Evolutionary conservation across 2,888 invertebrate genomes (phyloP).

Genomic region (Aspidiotus rigidus): DNA sequence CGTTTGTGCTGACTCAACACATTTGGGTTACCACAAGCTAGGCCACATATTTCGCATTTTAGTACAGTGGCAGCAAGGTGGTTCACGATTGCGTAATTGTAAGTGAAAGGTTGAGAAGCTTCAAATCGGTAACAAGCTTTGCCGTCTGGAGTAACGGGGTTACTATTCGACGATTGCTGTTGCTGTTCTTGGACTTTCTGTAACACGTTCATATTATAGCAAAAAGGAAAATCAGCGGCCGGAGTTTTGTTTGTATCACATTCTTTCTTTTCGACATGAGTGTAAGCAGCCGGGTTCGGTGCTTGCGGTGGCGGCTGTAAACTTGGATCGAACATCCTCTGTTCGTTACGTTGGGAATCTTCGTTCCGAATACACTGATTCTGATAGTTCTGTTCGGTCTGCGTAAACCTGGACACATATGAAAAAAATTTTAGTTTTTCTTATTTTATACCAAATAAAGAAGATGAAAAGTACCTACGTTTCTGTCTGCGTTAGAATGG

Average conservation of each 20-base stretch:
- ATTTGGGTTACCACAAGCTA: slow-evolving; percentile 74
- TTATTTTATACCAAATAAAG: background rate
- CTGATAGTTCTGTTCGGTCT: slow-evolving; percentile 35
- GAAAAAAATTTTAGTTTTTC: background rate
- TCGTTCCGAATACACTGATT: slow-evolving; percentile 17
- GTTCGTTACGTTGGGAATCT: slow-evolving; percentile 30
- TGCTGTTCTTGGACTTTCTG: slow-evolving; percentile 43
- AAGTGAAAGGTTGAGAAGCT: slow-evolving; percentile 45
- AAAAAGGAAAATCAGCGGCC: slow-evolving; percentile 47
- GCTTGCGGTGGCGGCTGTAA: slow-evolving; percentile 36
- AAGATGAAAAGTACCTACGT: background rate
- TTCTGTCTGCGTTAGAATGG: slow-evolving; percentile 10
- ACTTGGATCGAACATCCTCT: slow-evolving; percentile 39
- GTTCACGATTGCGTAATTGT: slow-evolving; percentile 75
- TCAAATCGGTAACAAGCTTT: slow-evolving; percentile 48
- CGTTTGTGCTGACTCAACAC: slow-evolving; percentile 78
- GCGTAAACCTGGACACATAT: slow-evolving; percentile 36
- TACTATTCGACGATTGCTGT: slow-evolving; percentile 38
- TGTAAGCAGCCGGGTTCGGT: slow-evolving; percentile 36
- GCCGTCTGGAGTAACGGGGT: slow-evolving; percentile 44
- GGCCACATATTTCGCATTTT: slow-evolving; percentile 78
- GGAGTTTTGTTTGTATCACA: slow-evolving; percentile 38
- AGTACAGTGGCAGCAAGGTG: slow-evolving; percentile 77
- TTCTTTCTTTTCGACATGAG: slow-evolving; percentile 38
- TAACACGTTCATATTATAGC: slow-evolving; percentile 48